phyloP scores from a whole-genome alignment of 2,113 vertebrate species.

The Lipophrys pholis region DNA sequence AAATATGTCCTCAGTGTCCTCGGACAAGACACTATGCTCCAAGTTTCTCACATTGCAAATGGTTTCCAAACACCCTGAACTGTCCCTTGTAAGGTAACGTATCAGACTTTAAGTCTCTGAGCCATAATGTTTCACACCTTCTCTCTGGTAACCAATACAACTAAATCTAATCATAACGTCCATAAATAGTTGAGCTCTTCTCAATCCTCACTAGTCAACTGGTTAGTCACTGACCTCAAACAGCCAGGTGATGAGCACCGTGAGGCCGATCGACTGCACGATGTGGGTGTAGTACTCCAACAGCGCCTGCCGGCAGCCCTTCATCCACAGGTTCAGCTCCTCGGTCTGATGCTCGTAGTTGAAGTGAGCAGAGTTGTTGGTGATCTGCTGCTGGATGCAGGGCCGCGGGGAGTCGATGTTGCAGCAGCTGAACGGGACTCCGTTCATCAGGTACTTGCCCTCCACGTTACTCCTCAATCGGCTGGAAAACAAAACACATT shows the following conservation, averaged over 20 bases:
- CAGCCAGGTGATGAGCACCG: constrained; percentile 87
- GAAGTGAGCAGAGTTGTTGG: constrained; percentile 89
- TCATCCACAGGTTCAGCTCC: constrained; percentile 88
- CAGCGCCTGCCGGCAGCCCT: constrained; percentile 87
- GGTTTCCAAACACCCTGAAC: no score
- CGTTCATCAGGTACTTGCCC: constrained; percentile 87
- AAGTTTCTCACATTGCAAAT: no score
- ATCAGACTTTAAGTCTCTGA: no score
- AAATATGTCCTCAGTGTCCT: no score
- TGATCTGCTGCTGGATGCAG: constrained; percentile 89
- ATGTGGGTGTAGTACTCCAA: constrained; percentile 87
- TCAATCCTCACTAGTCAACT: no score
- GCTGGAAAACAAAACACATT: constrained; percentile 62
- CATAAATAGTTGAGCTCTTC: no score
- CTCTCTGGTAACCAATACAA: no score
- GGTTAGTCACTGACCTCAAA: constrained; percentile 83
- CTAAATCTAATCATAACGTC: no score
- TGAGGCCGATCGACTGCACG: constrained; percentile 87
- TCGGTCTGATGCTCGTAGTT: constrained; percentile 87
- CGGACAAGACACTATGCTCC: no score
- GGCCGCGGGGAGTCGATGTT: constrained; percentile 87
- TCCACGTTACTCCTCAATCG: constrained; percentile 88
- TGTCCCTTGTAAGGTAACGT: no score
- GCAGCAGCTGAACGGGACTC: constrained; percentile 92
- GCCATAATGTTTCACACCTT: no score